Base-by-base conservation (phyloP, 2,888 invertebrate genomes). In the Eurytoma adleriae region DNA sequence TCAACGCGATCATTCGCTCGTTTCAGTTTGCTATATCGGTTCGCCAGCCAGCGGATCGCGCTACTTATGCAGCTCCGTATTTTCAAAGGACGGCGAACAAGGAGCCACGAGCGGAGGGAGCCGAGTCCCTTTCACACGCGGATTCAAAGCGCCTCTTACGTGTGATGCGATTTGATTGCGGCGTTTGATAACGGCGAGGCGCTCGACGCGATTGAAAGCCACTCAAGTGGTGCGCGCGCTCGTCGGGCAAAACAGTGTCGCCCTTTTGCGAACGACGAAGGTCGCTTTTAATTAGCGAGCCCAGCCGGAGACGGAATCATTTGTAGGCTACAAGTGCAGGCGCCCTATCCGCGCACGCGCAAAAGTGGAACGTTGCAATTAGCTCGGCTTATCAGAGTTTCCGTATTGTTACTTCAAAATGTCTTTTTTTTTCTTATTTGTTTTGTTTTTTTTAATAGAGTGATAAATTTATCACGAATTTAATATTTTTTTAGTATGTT, bases 101-200 rank as follows among this genome's bases (percentile, higher is more conserved):
- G 14, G 57, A 40, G 40, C 5, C 40, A 4, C 40, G 40, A 40
- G 40, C 40, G 27, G 14, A 50, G 18, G 52, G 20, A 30, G 18
- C 59, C 20, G 70, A 59, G 59, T 40, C 67, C 67, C 67, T 67
- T 67, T 67, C 67, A 50, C 24, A 14, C 56, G 13, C 48, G 27
- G n/a, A 77, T 77, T 70, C 70, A 48, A 62, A 64, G 57, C 30
- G 62, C 66, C 66, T 70, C 77, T 64, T 18, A 50, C 70, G 64
- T 70, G 57, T 72, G 78, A 72, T 40, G 78, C 73, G 73, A 78
- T 78, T 78, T 62, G 78, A 78, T 73, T 24, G 68, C 59, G 16
- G 59, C 62, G 56, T 68, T 73, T 68, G 78, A 79, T 79, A 79
- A 79, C 75, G 69, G 64, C 56, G 69, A 57, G n/a, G 56, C 48